phyloP scores from a whole-genome alignment of 2,113 vertebrate species.

The Saccopteryx leptura region DNA sequence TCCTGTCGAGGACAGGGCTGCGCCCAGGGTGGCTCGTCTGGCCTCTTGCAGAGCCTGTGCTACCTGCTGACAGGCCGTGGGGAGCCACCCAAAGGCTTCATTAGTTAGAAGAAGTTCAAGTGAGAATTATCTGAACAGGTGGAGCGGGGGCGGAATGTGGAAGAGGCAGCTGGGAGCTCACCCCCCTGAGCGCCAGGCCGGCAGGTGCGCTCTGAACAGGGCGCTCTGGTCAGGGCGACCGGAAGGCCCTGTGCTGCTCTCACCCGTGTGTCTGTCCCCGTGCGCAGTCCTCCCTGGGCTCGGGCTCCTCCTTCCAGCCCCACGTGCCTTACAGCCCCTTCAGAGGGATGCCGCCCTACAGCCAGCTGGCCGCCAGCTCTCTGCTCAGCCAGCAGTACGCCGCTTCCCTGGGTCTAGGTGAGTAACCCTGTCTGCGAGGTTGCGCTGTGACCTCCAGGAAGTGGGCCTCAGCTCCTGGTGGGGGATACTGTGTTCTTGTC shows the following conservation, averaged over 20 bases:
- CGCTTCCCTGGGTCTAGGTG: conserved; percentile 95
- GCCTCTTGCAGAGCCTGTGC: neutral
- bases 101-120: neutral
- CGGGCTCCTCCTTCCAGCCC: conserved; percentile 91
- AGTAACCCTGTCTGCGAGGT: conserved; percentile 74
- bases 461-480: neutral
- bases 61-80: neutral
- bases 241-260: conserved; percentile 34
- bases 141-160: neutral
- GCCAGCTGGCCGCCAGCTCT: conserved; percentile 94
- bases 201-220: neutral
- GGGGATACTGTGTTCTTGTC: neutral
- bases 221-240: neutral
- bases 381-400: conserved; percentile 96
- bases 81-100: neutral
- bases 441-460: neutral
- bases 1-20: too few species aligned
- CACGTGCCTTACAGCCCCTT: conserved; percentile 94
- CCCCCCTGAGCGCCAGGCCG: neutral
- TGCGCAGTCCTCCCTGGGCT: conserved; percentile 94
- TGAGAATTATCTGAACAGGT: too few species aligned
- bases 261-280: conserved; percentile 79
- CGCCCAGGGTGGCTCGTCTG: rapidly evolving
- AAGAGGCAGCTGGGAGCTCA: neutral
- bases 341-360: conserved; percentile 93